These are phyloP conservation scores for Ursus arctos DNA, from an alignment of 2,113 vertebrate genomes.

Conservation along the genomic window DNA sequence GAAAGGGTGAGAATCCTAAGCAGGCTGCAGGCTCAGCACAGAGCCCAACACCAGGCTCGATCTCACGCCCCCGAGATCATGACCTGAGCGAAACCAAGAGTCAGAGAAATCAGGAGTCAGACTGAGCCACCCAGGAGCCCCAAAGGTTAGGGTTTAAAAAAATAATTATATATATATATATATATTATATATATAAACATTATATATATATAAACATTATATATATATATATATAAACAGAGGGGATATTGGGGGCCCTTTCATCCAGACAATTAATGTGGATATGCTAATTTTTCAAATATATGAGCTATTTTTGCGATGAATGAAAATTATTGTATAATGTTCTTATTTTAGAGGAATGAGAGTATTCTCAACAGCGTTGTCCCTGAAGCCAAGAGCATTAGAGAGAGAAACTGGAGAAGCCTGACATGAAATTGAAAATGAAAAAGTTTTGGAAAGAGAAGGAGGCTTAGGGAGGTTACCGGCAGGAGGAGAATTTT, in stretches of 20 bases:
- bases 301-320: constrained; percentile 29
- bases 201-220: too few relatives aligned
- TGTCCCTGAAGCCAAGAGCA: constrained; percentile 3
- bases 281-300: constrained; percentile 39
- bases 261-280: background rate
- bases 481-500: background rate
- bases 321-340: constrained; percentile 13
- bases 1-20: background rate
- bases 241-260: background rate
- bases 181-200: too few relatives aligned
- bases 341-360: constrained; percentile 20
- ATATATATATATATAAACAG: background rate
- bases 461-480: background rate
- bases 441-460: constrained; percentile 23
- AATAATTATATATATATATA: too few relatives aligned
- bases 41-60: background rate
- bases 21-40: background rate
- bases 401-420: background rate
- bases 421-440: background rate
- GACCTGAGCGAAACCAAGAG: background rate
- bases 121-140: background rate
- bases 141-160: background rate
- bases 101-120: background rate
- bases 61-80: background rate
- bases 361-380: background rate